Conservation (phyloP, 2,888 invertebrate genomes). For the Platycnemis pennipes region DNA sequence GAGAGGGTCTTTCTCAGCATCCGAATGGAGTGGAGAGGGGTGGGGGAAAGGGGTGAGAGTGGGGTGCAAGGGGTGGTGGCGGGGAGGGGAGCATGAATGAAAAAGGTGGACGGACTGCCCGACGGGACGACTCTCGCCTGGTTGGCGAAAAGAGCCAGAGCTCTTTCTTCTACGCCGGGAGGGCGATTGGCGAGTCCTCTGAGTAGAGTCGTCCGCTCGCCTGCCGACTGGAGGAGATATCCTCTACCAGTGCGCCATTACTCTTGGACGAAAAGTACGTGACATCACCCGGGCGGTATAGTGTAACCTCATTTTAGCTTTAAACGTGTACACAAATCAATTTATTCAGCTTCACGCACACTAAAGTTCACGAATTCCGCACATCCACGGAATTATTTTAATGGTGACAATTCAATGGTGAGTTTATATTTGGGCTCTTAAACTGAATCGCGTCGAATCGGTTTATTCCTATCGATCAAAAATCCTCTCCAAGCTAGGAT, state of each 20-base stretch:
- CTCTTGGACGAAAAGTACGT: neutral
- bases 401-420: no score
- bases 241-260: neutral
- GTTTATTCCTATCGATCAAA: no score
- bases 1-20: neutral
- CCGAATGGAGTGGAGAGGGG: constrained; percentile 6
- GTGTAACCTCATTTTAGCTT: no score
- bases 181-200: neutral
- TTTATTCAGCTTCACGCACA: no score
- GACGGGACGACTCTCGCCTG: constrained; percentile 5
- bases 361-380: no score
- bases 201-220: neutral
- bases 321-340: no score
- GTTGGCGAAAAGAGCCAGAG: constrained; percentile 12
- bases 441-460: no score
- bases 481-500: no score
- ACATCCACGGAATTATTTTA: no score
- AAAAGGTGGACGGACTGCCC: constrained; percentile 6
- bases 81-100: neutral
- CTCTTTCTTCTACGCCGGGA: neutral
- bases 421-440: no score
- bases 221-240: neutral
- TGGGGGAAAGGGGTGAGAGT: neutral
- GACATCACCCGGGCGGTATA: neutral
- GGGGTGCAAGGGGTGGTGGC: neutral